A percentile compares a stretch with the other conserved stretches of the same genome.
Evolutionary conservation across 2,797 vertebrate genomes (phyloP).

Genomic region (Babyrousa celebensis): DNA sequence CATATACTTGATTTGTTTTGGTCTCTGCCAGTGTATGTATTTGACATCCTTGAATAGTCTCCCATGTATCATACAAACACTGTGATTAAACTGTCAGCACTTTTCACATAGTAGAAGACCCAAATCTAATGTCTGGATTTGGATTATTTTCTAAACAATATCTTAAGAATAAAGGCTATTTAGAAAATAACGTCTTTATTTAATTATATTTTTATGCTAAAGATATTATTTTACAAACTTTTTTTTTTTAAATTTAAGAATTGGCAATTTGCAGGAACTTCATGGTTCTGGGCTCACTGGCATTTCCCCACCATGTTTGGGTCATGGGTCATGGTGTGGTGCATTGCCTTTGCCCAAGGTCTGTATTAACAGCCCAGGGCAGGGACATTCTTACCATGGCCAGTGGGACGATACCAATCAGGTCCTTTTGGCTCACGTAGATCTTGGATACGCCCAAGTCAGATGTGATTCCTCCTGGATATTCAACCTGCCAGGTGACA

Average conservation of each 20-base stretch:
- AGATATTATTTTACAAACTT: not conserved
- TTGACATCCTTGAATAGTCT: not conserved
- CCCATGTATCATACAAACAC: accelerated
- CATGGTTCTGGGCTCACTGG: accelerated
- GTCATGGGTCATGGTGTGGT: accelerated
- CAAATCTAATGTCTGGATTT: not conserved
- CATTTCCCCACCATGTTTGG: accelerated
- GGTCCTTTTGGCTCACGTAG: conserved; percentile 95
- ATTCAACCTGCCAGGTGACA: conserved; percentile 96
- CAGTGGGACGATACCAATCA: conserved; percentile 95
- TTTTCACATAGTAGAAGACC: not conserved
- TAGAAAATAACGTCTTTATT: too few species aligned
- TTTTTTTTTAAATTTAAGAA: too few species aligned
- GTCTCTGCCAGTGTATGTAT: accelerated
- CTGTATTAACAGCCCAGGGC: accelerated
- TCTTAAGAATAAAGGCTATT: too few species aligned
- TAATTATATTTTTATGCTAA: too few species aligned
- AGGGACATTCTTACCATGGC: conserved; percentile 94
- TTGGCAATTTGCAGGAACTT: accelerated
- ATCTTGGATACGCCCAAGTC: conserved; percentile 96
- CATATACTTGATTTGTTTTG: accelerated
- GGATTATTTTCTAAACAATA: not conserved
- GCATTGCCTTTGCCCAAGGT: accelerated
- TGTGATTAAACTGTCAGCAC: not conserved
- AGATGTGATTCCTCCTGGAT: conserved; percentile 90